Conservation (phyloP, 2,888 invertebrate species). For the Rhagium mordax region DNA sequence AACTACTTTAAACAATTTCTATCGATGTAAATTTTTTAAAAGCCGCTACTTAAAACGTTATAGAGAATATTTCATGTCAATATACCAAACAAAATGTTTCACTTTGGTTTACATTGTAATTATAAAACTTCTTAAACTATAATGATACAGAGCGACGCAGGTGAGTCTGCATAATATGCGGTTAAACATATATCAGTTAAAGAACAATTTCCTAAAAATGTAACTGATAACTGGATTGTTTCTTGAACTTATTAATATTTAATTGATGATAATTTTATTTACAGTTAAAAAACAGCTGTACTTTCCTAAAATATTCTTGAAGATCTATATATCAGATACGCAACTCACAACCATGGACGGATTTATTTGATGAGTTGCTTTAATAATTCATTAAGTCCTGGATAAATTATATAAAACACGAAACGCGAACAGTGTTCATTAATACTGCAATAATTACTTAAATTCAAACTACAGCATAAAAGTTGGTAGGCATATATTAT, state of each 20-base stretch:
- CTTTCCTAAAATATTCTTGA: constrained; percentile 20
- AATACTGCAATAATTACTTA: constrained; percentile 24
- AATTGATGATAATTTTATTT: constrained; percentile 13
- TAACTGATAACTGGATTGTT: background rate
- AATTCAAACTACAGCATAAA: background rate
- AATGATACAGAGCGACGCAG: too few relatives aligned
- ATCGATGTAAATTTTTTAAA: too few relatives aligned
- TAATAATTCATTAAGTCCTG: constrained; percentile 21
- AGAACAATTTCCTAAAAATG: too few relatives aligned
- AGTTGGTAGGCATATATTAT: constrained; percentile 17
- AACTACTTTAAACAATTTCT: too few relatives aligned
- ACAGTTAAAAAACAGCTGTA: constrained; percentile 23
- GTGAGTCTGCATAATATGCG: too few relatives aligned
- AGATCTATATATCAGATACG: background rate
- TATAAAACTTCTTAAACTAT: too few relatives aligned
- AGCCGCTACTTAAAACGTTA: too few relatives aligned
- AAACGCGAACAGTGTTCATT: constrained; percentile 22
- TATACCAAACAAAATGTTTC: too few relatives aligned
- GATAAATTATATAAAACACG: constrained; percentile 27
- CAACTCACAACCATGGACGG: constrained; percentile 4
- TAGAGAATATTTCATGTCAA: too few relatives aligned
- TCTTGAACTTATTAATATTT: constrained; percentile 6
- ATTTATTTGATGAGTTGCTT: constrained; percentile 11
- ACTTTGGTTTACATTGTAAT: too few relatives aligned
- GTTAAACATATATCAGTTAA: too few relatives aligned